A percentile compares a stretch with the other conserved stretches of the same genome.
phyloP scores from a whole-genome alignment of 1,140 invertebrate genomes.

The Drosophila orosa region DNA sequence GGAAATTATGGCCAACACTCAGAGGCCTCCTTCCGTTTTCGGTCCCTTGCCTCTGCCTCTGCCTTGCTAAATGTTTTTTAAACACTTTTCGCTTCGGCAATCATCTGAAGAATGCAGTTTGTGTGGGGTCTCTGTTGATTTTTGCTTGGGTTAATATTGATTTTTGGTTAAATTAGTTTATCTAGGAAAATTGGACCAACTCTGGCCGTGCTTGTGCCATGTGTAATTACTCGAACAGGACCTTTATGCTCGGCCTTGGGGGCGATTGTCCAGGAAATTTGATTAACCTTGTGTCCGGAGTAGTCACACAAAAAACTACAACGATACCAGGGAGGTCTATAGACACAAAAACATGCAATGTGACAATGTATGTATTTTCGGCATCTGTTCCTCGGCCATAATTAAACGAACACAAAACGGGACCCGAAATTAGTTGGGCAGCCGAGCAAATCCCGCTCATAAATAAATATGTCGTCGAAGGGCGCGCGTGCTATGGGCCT shows the following conservation, averaged over 20 bases:
- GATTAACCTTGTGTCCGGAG: conserved; percentile 23
- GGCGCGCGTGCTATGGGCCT: conserved; percentile 34
- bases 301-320: neutral
- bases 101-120: conserved; percentile 52
- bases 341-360: conserved; percentile 19
- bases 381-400: conserved; percentile 37
- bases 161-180: conserved; percentile 59
- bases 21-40: conserved; percentile 5
- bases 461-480: conserved; percentile 21
- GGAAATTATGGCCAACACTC: conserved; percentile 62
- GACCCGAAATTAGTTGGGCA: conserved; percentile 22
- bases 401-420: conserved; percentile 24
- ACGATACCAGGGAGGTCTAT: neutral
- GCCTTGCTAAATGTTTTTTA: conserved; percentile 40
- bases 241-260: conserved; percentile 16
- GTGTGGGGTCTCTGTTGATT: conserved; percentile 49
- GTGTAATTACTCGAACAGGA: conserved; percentile 43
- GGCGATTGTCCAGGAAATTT: conserved; percentile 44
- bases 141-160: conserved; percentile 65
- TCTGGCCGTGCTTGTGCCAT: neutral
- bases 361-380: conserved; percentile 34
- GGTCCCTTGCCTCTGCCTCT: neutral
- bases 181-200: conserved; percentile 42
- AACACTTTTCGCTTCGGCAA: conserved; percentile 34
- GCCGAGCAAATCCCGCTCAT: conserved; percentile 16